Conservation (phyloP, 2,888 invertebrate species). For the Scaptomyza cyrtandrae region DNA sequence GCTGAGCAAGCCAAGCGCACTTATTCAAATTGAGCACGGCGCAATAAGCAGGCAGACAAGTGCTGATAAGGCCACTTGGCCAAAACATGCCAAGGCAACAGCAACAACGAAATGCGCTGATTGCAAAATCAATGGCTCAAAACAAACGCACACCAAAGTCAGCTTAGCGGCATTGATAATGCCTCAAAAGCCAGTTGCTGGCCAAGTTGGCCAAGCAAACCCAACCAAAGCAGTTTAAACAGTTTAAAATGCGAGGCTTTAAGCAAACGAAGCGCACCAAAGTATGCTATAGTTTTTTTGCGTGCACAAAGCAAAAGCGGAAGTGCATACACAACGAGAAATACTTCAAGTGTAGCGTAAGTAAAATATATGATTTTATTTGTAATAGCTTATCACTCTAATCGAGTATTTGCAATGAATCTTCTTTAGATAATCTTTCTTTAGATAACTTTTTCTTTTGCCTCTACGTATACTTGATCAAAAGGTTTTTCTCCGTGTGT, state of each 20-base stretch:
- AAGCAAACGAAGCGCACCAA: constrained; percentile 31
- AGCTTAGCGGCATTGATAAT: constrained; percentile 50
- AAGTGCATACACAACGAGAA: constrained; percentile 28
- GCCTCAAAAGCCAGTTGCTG: constrained; percentile 2
- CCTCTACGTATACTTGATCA: background rate
- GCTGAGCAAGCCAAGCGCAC: constrained; percentile 67
- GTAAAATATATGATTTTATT: too few species aligned
- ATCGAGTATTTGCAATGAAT: background rate
- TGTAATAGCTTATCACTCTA: background rate
- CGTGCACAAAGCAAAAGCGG: constrained; percentile 27
- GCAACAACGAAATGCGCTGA: constrained; percentile 52
- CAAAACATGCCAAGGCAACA: constrained; percentile 31
- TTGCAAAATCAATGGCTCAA: constrained; percentile 73
- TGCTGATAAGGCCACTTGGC: constrained; percentile 44
- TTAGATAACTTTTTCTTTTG: background rate
- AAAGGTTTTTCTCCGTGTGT: background rate
- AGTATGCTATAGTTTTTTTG: constrained; percentile 36
- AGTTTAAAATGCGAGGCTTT: constrained; percentile 56
- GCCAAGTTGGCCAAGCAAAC: constrained; percentile 13
- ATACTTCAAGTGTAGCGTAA: background rate
- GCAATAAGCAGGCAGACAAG: constrained; percentile 37
- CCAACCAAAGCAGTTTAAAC: constrained; percentile 22
- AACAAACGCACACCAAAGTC: constrained; percentile 45
- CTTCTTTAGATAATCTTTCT: too few species aligned
- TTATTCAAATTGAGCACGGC: constrained; percentile 70